phyloP scores from a whole-genome alignment of 2,797 vertebrate species.

The Cynopterus sphinx region DNA sequence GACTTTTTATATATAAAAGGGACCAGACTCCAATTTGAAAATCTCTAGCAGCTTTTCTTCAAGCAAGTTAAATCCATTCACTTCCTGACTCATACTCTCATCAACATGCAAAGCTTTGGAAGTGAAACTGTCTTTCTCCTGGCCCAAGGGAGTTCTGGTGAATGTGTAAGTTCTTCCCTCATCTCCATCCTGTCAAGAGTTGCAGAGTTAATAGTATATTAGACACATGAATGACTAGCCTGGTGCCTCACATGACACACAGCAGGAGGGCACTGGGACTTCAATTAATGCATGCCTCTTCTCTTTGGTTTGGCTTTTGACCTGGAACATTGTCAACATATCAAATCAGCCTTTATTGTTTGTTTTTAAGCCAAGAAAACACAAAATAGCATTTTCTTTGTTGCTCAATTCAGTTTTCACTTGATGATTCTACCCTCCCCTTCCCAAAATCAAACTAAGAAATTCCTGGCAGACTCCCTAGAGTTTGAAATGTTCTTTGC shows the following conservation, averaged over 20 bases:
- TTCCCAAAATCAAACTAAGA: background rate
- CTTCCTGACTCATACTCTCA: background rate
- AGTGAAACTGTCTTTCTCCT: background rate
- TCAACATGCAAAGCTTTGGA: background rate
- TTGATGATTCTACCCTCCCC: background rate
- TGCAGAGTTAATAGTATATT: background rate
- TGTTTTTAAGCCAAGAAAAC: slow-evolving; percentile 29
- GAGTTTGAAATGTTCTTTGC: background rate
- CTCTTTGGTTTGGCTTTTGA: background rate
- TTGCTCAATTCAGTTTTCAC: background rate
- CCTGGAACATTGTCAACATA: background rate
- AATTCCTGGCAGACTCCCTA: background rate
- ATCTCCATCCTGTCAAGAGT: background rate
- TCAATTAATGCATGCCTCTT: fast-evolving
- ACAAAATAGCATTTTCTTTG: background rate
- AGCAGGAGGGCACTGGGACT: background rate
- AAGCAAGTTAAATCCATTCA: background rate
- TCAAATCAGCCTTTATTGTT: background rate
- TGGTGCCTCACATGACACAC: background rate
- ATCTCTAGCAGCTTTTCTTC: background rate
- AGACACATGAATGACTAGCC: background rate
- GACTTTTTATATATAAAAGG: background rate
- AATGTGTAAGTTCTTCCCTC: background rate
- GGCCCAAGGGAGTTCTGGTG: background rate
- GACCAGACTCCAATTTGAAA: background rate